Evolutionary conservation across 2,797 vertebrate species (phyloP).

Genomic region (Pangasius djambal): DNA sequence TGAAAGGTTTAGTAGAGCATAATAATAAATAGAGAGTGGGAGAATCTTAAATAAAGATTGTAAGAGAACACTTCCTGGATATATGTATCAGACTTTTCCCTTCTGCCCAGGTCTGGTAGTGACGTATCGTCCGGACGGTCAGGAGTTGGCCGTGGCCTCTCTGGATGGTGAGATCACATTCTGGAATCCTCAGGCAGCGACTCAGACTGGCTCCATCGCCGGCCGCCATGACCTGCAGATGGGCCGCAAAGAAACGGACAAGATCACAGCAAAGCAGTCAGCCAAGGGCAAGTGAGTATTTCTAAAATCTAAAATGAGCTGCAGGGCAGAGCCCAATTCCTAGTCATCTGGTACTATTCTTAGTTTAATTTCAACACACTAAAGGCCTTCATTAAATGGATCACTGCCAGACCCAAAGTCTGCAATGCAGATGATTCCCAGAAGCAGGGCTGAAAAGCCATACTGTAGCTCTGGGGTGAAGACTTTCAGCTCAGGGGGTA

Average conservation of each 20-base stretch:
- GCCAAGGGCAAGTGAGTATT: constrained; percentile 92
- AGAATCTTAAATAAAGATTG: not conserved
- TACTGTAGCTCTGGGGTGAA: not conserved
- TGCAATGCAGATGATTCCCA: not conserved
- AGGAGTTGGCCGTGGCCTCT: constrained; percentile 87
- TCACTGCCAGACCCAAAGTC: too few species aligned
- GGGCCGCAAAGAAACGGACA: constrained; percentile 92
- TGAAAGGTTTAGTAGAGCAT: not conserved
- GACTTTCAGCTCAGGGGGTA: not conserved
- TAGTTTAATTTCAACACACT: not conserved
- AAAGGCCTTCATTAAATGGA: not conserved
- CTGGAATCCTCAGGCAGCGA: constrained; percentile 85
- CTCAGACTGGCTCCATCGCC: constrained; percentile 83
- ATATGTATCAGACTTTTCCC: not conserved
- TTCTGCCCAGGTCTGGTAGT: constrained; percentile 79
- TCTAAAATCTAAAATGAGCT: not conserved
- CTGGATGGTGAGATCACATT: constrained; percentile 91
- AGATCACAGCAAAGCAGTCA: constrained; percentile 91
- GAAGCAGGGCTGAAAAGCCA: not conserved
- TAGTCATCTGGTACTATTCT: not conserved
- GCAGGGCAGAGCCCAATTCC: not conserved
- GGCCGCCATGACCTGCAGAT: constrained; percentile 89
- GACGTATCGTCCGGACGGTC: constrained; percentile 87
- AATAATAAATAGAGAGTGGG: not conserved
- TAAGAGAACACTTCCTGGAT: not conserved